phyloP scores from a whole-genome alignment of 2,888 invertebrate genomes.

The Drosophila pseudotakahashii region DNA sequence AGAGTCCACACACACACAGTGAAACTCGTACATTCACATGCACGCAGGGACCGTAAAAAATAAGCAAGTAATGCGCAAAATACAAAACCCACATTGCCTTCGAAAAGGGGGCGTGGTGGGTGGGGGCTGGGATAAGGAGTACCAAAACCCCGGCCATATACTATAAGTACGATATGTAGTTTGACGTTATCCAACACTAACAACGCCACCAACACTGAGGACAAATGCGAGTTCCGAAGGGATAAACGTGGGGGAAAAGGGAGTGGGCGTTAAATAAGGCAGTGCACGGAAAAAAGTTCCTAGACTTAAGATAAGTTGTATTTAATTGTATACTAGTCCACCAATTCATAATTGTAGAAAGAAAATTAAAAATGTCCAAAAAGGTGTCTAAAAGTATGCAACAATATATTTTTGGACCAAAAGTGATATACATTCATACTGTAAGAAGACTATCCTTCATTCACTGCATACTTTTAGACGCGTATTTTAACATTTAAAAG shows the following conservation, averaged over 20 bases:
- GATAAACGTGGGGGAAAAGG: slow-evolving; percentile 9
- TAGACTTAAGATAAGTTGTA: not conserved
- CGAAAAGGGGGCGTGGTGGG: slow-evolving; percentile 3
- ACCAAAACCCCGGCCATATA: slow-evolving; percentile 23
- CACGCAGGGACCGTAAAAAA: slow-evolving; percentile 41
- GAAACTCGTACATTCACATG: not conserved
- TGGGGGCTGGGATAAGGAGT: slow-evolving; percentile 7
- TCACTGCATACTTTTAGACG: no score
- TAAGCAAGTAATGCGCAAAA: slow-evolving; percentile 64
- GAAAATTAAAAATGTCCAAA: no score
- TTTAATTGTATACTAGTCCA: no score
- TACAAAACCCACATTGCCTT: slow-evolving; percentile 44
- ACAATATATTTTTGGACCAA: no score
- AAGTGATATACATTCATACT: no score
- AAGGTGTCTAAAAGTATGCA: no score
- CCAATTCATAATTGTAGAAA: no score
- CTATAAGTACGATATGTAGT: slow-evolving; percentile 53
- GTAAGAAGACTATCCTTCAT: no score
- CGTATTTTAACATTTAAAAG: no score
- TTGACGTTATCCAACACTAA: slow-evolving; percentile 69
- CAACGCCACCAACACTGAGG: slow-evolving; percentile 40
- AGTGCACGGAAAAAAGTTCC: not conserved
- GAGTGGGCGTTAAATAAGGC: not conserved
- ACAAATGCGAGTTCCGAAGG: slow-evolving; percentile 38
- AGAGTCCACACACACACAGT: not conserved